These are phyloP conservation scores for Scarus forsteni DNA, from an alignment of 2,797 vertebrate species.

Conservation along the genomic window DNA sequence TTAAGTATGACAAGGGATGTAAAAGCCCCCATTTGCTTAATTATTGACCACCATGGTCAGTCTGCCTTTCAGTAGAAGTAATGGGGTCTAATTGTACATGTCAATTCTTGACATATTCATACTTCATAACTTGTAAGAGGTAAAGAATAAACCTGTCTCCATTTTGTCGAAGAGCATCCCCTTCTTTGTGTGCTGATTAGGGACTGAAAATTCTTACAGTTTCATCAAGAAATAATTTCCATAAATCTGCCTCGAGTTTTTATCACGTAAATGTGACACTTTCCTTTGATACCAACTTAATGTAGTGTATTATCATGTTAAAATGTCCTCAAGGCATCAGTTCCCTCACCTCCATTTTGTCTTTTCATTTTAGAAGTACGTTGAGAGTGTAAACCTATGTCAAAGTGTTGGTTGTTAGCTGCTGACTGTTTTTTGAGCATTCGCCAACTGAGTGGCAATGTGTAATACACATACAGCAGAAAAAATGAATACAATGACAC, in stretches of 20 bases:
- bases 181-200: constrained; percentile 17
- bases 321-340: too few species aligned
- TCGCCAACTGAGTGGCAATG: too few species aligned
- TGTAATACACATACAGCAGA: too few species aligned
- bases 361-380: too few species aligned
- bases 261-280: neutral
- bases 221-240: constrained; percentile 3
- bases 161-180: constrained; percentile 4
- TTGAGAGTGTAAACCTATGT: too few species aligned
- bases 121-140: constrained; percentile 1
- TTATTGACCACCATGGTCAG: constrained; percentile 1
- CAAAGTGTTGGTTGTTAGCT: too few species aligned
- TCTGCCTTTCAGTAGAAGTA: neutral
- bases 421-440: too few species aligned
- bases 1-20: neutral
- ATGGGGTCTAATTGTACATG: neutral
- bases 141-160: constrained; percentile 1
- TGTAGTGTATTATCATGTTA: constrained; percentile 3
- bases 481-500: too few species aligned
- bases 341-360: too few species aligned
- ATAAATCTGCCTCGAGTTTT: constrained; percentile 7
- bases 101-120: neutral
- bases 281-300: neutral
- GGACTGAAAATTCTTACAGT: neutral
- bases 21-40: neutral